Evolutionary conservation across 2,888 invertebrate species (phyloP), one percentile per base, ranked within the genome.

Genomic region (Chrysotoxum bicinctum): DNA sequence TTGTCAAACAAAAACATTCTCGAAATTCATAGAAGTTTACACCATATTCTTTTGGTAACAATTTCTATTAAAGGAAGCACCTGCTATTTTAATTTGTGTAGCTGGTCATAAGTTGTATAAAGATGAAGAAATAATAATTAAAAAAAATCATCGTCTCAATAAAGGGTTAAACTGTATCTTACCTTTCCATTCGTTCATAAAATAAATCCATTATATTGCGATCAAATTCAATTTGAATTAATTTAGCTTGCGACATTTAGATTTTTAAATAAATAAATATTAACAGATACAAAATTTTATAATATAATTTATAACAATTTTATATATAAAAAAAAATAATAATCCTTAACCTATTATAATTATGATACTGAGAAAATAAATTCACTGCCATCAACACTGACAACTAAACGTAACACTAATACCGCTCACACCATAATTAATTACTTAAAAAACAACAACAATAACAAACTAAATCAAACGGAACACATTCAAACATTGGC

Each of bases 171-270:
- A n/a, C 43, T 4, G 14, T 21, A 32, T n/a, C 54, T 79, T 69
- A 80, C 81, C 78, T 87, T 84, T 87, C 90, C 88, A 90, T 89
- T 79, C 89, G 90, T 82, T 90, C 89, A 81, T 91, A 90, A 87
- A 91, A 87, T 73, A 91, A 87, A 87, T 91, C 91, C 91, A 91
- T 91, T 69, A 91, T 91, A 88, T 90, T 91, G 79, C 90, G 90
- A 87, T 90, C 90, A 88, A 91, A 91, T 89, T 91, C 91, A 87
- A 91, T 89, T 88, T 90, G 89, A 80, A 91, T 89, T 48, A 90
- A 76, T 68, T 88, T 88, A 26, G 68, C 70, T 76, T 84, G 76
- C 69, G 84, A 87, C 87, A 87, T 83, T 66, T 54, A 75, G 66
- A 32, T 66, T 12, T 87, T 60, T 69, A 76, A 75, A 75, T 56